Evolutionary conservation across 2,113 vertebrate species (phyloP).

Genomic region (Balaenoptera acutorostrata): DNA sequence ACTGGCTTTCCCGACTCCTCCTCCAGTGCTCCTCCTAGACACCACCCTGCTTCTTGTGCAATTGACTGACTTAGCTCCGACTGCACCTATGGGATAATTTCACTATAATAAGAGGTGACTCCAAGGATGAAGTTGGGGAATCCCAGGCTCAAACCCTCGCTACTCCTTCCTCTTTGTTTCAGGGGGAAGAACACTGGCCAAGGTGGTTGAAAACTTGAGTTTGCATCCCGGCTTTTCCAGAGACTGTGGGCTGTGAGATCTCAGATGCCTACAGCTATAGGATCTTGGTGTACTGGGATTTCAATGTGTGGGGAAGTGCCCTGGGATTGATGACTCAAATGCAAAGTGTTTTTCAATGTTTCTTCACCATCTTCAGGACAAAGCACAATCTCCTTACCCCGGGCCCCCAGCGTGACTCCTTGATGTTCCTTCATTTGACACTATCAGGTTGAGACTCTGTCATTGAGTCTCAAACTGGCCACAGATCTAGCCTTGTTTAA

Average conservation of each 20-base stretch:
- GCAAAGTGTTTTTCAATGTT: not conserved
- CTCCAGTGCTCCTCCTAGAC: rapidly evolving
- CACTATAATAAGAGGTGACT: not conserved
- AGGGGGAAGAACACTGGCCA: not conserved
- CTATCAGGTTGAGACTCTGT: not conserved
- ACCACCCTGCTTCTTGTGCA: rapidly evolving
- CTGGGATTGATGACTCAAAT: not conserved
- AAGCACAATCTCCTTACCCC: not conserved
- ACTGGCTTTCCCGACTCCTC: not conserved
- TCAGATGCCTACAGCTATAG: not conserved
- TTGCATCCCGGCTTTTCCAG: not conserved
- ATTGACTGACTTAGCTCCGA: too few relatives aligned
- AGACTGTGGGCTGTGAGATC: not conserved
- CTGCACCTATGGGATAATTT: not conserved
- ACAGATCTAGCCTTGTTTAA: not conserved
- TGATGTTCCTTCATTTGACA: not conserved
- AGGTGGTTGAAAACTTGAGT: not conserved
- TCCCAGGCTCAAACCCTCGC: not conserved
- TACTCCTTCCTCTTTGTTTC: not conserved
- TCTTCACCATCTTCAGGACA: not conserved
- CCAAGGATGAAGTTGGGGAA: not conserved
- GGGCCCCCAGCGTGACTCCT: not conserved
- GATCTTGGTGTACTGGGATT: not conserved
- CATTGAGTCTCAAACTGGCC: not conserved
- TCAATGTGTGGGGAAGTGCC: not conserved